A percentile compares a stretch with the other conserved stretches of the same genome.
These are phyloP conservation scores for Drosophila algonquin DNA, from an alignment of 2,888 invertebrate species.

Conservation along the genomic window DNA sequence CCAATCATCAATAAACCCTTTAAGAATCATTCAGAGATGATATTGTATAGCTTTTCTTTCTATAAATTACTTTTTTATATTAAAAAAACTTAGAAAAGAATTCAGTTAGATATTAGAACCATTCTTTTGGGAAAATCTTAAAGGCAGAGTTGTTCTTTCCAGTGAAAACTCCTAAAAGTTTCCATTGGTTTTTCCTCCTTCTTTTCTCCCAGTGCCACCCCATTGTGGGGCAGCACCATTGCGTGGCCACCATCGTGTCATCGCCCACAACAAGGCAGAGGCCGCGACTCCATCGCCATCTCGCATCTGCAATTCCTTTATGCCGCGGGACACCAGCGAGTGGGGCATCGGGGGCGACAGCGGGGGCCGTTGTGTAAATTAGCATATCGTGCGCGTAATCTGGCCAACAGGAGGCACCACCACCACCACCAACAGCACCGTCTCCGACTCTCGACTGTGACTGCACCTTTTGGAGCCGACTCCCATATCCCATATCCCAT, in stretches of 20 bases:
- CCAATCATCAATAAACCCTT: no score
- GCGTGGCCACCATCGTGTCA: conserved; percentile 47
- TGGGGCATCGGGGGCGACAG: conserved; percentile 3
- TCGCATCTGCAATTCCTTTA: conserved; percentile 39
- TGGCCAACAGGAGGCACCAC: conserved; percentile 72
- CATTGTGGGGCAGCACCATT: conserved; percentile 17
- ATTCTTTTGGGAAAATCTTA: no score
- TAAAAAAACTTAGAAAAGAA: no score
- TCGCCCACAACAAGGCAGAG: conserved; percentile 51
- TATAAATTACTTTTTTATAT: no score
- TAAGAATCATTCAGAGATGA: no score
- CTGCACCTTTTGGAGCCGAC: conserved; percentile 1
- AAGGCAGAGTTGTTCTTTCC: no score
- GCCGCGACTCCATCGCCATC: conserved; percentile 37
- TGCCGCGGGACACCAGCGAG: not conserved
- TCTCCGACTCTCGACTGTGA: not conserved
- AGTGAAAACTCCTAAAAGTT: no score
- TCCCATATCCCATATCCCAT: conserved; percentile 42
- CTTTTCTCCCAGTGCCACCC: conserved; percentile 6
- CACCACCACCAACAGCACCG: conserved; percentile 9
- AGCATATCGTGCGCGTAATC: conserved; percentile 80
- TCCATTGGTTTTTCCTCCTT: no score
- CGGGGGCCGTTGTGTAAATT: conserved; percentile 70
- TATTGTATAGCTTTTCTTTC: no score
- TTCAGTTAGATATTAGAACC: no score